phyloP scores from a whole-genome alignment of 37 sponge, comb jelly and placozoan genomes.

The Eunapius fragilis region DNA sequence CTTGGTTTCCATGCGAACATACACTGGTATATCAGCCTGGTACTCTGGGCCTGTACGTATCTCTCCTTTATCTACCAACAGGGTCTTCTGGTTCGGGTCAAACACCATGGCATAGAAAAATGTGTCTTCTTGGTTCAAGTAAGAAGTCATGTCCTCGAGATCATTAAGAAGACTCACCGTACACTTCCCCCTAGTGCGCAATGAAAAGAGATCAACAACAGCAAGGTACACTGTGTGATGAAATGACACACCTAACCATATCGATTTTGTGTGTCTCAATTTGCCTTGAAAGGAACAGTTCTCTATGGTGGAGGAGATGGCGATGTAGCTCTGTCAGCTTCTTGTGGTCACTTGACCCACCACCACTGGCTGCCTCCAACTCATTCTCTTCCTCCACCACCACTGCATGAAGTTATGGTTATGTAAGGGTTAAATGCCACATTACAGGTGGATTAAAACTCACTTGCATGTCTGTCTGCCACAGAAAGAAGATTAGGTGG shows the following conservation, averaged over 20 bases:
- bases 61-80: slow-evolving; percentile 90
- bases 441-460: slow-evolving; percentile 7
- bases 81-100: slow-evolving; percentile 89
- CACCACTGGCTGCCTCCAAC: slow-evolving; percentile 19
- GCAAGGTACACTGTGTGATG: neutral
- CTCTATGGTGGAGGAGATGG: slow-evolving; percentile 87
- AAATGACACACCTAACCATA: slow-evolving; percentile 79
- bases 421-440: neutral
- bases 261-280: slow-evolving; percentile 92
- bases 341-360: neutral
- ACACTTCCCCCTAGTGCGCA: slow-evolving; percentile 81
- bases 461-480: slow-evolving; percentile 89
- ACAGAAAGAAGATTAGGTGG: slow-evolving; percentile 63
- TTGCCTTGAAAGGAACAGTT: slow-evolving; percentile 90
- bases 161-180: slow-evolving; percentile 87
- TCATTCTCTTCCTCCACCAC: slow-evolving; percentile 80
- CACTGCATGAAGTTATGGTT: slow-evolving; percentile 28
- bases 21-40: slow-evolving; percentile 83
- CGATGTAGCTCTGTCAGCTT: slow-evolving; percentile 50
- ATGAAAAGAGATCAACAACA: neutral
- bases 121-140: slow-evolving; percentile 85
- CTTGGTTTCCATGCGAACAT: slow-evolving; percentile 28
- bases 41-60: slow-evolving; percentile 85
- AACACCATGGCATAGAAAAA: slow-evolving; percentile 95
- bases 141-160: slow-evolving; percentile 72